phyloP scores from a whole-genome alignment of 2,888 invertebrate genomes.

The Agriopis aurantiaria region DNA sequence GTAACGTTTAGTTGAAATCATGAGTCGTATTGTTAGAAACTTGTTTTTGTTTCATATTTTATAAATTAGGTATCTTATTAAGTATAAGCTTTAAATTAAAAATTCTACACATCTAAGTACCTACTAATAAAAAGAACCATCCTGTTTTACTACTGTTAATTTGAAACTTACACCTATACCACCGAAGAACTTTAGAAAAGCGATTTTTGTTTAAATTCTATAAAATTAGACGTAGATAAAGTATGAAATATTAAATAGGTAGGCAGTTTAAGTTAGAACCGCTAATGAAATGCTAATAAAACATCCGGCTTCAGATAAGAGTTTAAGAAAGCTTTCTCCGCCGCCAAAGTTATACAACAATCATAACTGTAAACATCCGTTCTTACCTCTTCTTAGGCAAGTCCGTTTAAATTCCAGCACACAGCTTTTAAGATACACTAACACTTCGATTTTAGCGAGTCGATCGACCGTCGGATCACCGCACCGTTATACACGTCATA shows the following conservation, averaged over 20 bases:
- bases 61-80: neutral
- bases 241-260: neutral
- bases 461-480: conserved; percentile 78
- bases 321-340: conserved; percentile 66
- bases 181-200: neutral
- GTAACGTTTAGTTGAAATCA: conserved; percentile 49
- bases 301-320: conserved; percentile 53
- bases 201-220: neutral
- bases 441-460: conserved; percentile 83
- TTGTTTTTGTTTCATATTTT: conserved; percentile 45
- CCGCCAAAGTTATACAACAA: conserved; percentile 79
- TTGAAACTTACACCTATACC: neutral
- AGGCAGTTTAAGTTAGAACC: conserved; percentile 11
- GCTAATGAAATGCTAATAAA: conserved; percentile 40
- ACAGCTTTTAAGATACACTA: conserved; percentile 79
- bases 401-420: conserved; percentile 84
- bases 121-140: neutral
- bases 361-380: conserved; percentile 83
- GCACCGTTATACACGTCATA: conserved; percentile 84
- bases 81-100: conserved; percentile 22
- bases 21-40: conserved; percentile 50
- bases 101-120: neutral
- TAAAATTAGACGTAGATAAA: neutral
- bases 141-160: neutral
- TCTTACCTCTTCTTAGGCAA: conserved; percentile 83